These are phyloP conservation scores for Salvelinus namaycush DNA, from an alignment of 2,113 vertebrate genomes.

Conservation along the genomic window DNA sequence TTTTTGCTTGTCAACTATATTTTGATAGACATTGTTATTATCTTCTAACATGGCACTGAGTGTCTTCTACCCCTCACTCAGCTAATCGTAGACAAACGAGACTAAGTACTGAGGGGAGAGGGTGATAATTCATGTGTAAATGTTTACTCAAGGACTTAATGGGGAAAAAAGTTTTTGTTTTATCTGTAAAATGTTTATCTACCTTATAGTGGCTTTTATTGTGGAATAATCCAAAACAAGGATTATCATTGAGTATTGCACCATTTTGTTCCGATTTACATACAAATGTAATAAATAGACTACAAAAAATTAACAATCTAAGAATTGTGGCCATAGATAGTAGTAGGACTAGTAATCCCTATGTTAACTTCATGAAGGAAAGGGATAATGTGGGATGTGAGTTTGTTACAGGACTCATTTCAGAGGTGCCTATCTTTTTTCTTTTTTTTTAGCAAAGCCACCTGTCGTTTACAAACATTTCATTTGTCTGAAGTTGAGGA, in stretches of 20 bases:
- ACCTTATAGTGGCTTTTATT: slow-evolving; percentile 94
- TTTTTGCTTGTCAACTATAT: slow-evolving; percentile 58
- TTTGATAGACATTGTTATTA: slow-evolving; percentile 69
- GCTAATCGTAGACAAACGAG: slow-evolving; percentile 77
- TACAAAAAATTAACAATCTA: slow-evolving; percentile 59
- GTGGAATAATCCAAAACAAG: slow-evolving; percentile 85
- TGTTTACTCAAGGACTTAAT: slow-evolving; percentile 98
- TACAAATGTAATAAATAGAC: slow-evolving; percentile 63
- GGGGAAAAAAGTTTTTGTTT: slow-evolving; percentile 61
- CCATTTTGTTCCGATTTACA: slow-evolving; percentile 81
- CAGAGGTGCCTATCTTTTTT: slow-evolving; percentile 88
- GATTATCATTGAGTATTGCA: slow-evolving; percentile 88
- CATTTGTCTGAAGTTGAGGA: slow-evolving; percentile 76
- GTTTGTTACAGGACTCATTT: slow-evolving; percentile 86
- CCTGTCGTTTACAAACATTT: slow-evolving; percentile 77
- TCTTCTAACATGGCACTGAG: slow-evolving; percentile 97
- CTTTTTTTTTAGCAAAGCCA: slow-evolving; percentile 55
- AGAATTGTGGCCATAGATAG: slow-evolving; percentile 89
- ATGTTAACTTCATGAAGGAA: slow-evolving; percentile 60
- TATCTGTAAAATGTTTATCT: slow-evolving; percentile 89
- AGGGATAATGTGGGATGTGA: slow-evolving; percentile 80
- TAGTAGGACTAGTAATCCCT: slow-evolving; percentile 64
- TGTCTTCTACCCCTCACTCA: slow-evolving; percentile 88
- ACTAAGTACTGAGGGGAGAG: slow-evolving; percentile 80
- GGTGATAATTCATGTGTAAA: slow-evolving; percentile 93